Percentiles rank a stretch among this genome's conserved stretches.
These are phyloP conservation scores for Erethizon dorsatum DNA, from an alignment of 2,797 vertebrate species.

Conservation along the genomic window DNA sequence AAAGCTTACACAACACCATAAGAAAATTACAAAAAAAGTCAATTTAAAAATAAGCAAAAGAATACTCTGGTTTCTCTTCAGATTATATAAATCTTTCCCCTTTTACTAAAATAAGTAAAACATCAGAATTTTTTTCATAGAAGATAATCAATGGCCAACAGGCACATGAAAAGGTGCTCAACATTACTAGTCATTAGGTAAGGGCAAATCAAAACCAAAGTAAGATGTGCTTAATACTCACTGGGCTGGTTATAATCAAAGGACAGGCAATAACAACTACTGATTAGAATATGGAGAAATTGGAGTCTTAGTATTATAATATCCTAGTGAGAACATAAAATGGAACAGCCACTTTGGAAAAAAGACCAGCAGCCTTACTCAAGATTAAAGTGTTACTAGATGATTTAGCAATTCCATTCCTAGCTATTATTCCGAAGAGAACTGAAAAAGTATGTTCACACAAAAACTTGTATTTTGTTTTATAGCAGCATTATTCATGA, in stretches of 20 bases:
- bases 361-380: not conserved
- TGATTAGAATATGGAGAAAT: not conserved
- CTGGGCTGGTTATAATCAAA: not conserved
- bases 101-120: not conserved
- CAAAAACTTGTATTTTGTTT: not conserved
- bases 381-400: not conserved
- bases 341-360: not conserved
- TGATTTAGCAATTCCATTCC: not conserved
- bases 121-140: not conserved
- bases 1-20: not conserved
- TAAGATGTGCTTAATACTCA: not conserved
- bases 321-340: not conserved
- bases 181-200: not conserved
- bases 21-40: not conserved
- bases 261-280: not conserved
- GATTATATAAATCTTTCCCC: not conserved
- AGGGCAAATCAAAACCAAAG: not conserved
- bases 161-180: not conserved
- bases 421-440: not conserved
- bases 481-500: not conserved
- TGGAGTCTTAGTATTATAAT: not conserved
- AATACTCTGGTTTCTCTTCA: not conserved
- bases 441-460: not conserved
- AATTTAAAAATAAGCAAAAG: not conserved
- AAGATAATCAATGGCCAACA: not conserved